Evolutionary conservation across 2,797 vertebrate genomes (phyloP), one percentile per base, ranked within the genome.

Genomic region (Anabas testudineus): DNA sequence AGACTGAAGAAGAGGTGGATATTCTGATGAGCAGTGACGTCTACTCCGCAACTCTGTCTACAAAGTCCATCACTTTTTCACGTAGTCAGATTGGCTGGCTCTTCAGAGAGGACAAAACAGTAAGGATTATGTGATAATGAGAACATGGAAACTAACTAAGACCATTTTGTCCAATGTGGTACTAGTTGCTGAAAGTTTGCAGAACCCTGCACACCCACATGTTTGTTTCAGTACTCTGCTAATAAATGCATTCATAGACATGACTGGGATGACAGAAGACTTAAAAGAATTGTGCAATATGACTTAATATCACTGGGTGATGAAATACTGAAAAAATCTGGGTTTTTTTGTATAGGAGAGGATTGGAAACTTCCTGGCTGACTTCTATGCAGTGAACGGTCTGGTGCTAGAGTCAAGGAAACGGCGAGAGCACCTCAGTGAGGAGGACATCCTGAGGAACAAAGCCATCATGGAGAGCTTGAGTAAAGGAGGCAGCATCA

Each of bases 21-120:
- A 98, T 99, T 87, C 91, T 99, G 91, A 99, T 99, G 97, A 97
- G 97, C 92, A 99, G 97, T 0, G 97, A 98, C 66, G 96, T 99
- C 86, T 98, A 98, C 91, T 98, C 97, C 10, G 97, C 97, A 71
- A 98, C 97, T 0, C 93, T 99, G 85, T 99, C 97, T 78, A 99
- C 97, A 71, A 99, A 99, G 93, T 98, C 96, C 49, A 98, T 98
- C 85, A 94, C 92, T 16, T 99, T 99, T 87, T 94, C 96, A 0
- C 96, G 97, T 76, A 97, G 96, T 87, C 97, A 98, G 85, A 97
- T 96, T 0, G 97, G 97, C 67, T 99, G 97, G 97, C 96, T 99
- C 77, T 99, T 99, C 91, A 93, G 96, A 71, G 97, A 97, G 90
- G 97, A 98, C 90, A 98, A 98, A 93, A 99, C 97, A 39, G 97